These are phyloP conservation scores for Stictocephala bisonia DNA, from an alignment of 2,888 invertebrate species.

Conservation along the genomic window DNA sequence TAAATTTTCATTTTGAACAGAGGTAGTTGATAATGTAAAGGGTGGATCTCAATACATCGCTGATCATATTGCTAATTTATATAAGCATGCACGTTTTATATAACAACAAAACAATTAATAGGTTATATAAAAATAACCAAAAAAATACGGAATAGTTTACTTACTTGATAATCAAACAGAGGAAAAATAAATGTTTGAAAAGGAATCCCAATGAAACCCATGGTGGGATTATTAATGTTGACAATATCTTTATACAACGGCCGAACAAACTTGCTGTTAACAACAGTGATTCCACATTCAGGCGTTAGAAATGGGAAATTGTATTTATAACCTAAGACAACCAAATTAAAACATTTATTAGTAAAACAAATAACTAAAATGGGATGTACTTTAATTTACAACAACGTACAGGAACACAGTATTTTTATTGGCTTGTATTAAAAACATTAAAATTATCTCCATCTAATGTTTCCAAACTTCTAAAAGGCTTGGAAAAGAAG, in stretches of 20 bases:
- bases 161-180: constrained; percentile 86
- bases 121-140: background rate
- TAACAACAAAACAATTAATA: too few species aligned
- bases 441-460: background rate
- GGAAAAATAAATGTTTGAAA: constrained; percentile 87
- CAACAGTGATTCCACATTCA: constrained; percentile 76
- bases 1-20: too few species aligned
- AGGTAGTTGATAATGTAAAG: too few species aligned
- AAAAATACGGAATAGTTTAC: too few species aligned
- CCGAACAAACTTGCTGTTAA: constrained; percentile 80
- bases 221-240: constrained; percentile 81
- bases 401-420: background rate
- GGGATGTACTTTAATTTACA: background rate
- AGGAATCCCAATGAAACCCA: constrained; percentile 87
- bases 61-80: too few species aligned
- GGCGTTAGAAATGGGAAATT: constrained; percentile 80
- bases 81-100: too few species aligned
- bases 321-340: constrained; percentile 74
- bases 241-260: constrained; percentile 89
- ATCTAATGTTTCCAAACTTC: background rate
- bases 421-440: background rate
- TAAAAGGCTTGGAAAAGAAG: background rate
- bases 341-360: background rate
- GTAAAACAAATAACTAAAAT: background rate
- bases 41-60: too few species aligned